phyloP scores from a whole-genome alignment of 2,888 invertebrate genomes.

The Eucera pruinosa region DNA sequence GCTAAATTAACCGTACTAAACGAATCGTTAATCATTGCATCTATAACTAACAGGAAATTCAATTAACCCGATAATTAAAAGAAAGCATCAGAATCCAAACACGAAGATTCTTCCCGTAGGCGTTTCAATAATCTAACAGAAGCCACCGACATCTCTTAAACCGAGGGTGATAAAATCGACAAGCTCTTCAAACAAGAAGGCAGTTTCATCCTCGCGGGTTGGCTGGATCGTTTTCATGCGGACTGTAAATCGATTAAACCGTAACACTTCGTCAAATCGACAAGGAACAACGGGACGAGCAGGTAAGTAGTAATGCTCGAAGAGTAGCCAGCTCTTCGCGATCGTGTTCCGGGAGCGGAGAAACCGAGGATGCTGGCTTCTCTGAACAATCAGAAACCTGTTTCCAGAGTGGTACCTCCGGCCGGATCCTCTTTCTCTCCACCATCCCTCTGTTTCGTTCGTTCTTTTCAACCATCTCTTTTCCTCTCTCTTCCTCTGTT shows the following conservation, averaged over 20 bases:
- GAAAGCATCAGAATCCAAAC: not conserved
- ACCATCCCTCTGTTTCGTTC: constrained; percentile 38
- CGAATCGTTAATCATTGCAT: too few relatives aligned
- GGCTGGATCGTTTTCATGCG: constrained; percentile 22
- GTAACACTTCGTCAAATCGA: constrained; percentile 48
- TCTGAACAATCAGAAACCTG: constrained; percentile 77
- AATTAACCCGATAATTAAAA: not conserved
- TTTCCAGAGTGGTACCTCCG: constrained; percentile 73
- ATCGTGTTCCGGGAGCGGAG: constrained; percentile 67
- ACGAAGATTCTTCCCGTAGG: not conserved
- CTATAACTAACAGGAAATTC: too few relatives aligned
- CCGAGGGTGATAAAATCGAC: constrained; percentile 26
- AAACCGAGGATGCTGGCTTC: constrained; percentile 67
- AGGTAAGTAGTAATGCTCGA: constrained; percentile 57
- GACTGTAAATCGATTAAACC: constrained; percentile 46
- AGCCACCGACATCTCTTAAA: constrained; percentile 28
- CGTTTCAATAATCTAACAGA: constrained; percentile 8
- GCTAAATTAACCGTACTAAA: too few relatives aligned
- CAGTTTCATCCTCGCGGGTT: not conserved
- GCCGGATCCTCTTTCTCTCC: constrained; percentile 65
- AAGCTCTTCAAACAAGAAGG: constrained; percentile 25
- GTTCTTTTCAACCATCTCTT: constrained; percentile 28
- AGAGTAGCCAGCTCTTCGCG: constrained; percentile 59
- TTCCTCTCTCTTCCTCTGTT: constrained; percentile 40
- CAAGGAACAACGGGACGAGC: constrained; percentile 41